Conservation (phyloP, 2,888 invertebrate genomes). For the Nephrotoma flavescens region DNA sequence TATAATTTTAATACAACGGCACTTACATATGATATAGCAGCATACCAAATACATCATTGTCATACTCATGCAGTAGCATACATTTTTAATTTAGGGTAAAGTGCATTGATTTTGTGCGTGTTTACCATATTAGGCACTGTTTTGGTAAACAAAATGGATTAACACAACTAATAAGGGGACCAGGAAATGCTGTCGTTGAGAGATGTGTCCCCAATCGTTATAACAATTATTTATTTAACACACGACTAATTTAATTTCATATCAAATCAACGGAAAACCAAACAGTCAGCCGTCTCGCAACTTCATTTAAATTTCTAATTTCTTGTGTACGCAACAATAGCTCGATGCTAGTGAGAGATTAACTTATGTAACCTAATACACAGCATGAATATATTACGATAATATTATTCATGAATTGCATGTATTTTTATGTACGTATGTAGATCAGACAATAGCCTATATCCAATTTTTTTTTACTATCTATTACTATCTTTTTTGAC, state of each 20-base stretch:
- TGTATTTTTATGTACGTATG: background rate
- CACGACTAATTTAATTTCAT: background rate
- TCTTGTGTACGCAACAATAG: background rate
- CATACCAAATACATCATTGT: background rate
- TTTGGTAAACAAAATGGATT: background rate
- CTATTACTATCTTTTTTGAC: background rate
- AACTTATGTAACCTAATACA: background rate
- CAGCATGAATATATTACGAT: background rate
- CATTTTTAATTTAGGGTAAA: background rate
- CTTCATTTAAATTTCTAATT: background rate
- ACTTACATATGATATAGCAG: background rate
- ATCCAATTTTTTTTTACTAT: background rate
- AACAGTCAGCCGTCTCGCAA: background rate
- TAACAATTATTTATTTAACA: background rate
- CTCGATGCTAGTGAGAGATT: background rate
- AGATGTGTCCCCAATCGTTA: background rate
- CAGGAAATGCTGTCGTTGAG: background rate
- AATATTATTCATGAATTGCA: background rate
- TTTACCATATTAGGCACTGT: background rate
- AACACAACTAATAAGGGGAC: background rate
- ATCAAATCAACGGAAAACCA: background rate
- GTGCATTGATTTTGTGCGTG: background rate
- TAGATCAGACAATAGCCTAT: background rate
- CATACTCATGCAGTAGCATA: background rate
- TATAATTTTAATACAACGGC: background rate